Evolutionary conservation across 2,113 vertebrate species (phyloP).

Genomic region (Charadrius vociferus): DNA sequence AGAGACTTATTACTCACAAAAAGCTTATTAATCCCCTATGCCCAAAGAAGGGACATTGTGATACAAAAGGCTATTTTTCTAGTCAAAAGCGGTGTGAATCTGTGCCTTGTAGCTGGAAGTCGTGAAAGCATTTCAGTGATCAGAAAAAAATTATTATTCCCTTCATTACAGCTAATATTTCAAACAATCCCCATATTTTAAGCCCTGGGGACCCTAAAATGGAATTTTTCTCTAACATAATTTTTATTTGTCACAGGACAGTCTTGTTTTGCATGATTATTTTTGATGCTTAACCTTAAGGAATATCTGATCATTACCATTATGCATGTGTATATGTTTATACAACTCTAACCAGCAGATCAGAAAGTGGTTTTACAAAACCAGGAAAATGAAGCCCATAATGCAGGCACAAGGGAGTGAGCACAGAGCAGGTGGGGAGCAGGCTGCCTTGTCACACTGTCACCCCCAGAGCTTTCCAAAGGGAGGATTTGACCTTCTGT

Average conservation of each 20-base stretch:
- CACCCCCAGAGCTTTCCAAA: neutral
- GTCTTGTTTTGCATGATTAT: neutral
- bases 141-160: neutral
- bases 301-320: neutral
- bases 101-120: neutral
- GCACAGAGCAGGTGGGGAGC: neutral
- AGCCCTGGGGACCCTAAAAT: neutral
- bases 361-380: neutral
- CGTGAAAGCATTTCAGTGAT: neutral
- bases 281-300: neutral
- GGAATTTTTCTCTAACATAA: neutral
- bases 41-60: neutral
- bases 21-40: neutral
- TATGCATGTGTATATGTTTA: neutral
- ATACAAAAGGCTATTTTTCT: neutral
- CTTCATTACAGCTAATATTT: neutral
- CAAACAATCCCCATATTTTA: neutral
- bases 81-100: neutral
- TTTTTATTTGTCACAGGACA: neutral
- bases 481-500: neutral
- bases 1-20: constrained; percentile 17
- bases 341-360: neutral
- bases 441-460: neutral
- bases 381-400: neutral
- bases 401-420: neutral